Evolutionary conservation across 2,797 vertebrate species (phyloP).

Genomic region (Sylvilagus floridanus): DNA sequence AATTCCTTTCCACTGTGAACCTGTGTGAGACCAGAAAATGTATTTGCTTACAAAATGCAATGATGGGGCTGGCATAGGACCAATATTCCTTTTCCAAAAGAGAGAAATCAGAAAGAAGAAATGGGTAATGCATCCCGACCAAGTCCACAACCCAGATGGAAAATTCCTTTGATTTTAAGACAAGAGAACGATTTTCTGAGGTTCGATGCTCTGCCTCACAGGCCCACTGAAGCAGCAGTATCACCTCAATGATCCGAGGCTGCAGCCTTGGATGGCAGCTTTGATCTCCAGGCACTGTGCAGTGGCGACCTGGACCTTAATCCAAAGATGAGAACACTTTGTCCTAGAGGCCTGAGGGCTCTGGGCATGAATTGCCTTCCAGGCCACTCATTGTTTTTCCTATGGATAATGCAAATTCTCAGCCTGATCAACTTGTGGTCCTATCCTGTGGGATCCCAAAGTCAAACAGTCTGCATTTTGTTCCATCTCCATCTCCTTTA

Average conservation of each 20-base stretch:
- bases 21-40: neutral
- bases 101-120: neutral
- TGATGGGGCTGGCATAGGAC: neutral
- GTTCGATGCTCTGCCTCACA: neutral
- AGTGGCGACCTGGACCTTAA: neutral
- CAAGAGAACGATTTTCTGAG: neutral
- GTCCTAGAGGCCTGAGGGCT: neutral
- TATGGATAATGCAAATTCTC: neutral
- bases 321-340: neutral
- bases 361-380: neutral
- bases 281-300: neutral
- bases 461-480: neutral
- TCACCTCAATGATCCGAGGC: neutral
- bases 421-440: neutral
- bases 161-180: neutral
- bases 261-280: neutral
- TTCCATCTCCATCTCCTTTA: neutral
- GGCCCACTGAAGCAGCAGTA: rapidly evolving
- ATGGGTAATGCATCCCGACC: neutral
- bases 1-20: neutral
- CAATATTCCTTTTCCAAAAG: neutral
- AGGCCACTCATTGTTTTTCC: neutral
- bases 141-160: neutral
- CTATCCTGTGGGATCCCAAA: neutral
- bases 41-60: neutral